phyloP scores from a whole-genome alignment of 2,797 vertebrate genomes.

The Cynopterus sphinx region DNA sequence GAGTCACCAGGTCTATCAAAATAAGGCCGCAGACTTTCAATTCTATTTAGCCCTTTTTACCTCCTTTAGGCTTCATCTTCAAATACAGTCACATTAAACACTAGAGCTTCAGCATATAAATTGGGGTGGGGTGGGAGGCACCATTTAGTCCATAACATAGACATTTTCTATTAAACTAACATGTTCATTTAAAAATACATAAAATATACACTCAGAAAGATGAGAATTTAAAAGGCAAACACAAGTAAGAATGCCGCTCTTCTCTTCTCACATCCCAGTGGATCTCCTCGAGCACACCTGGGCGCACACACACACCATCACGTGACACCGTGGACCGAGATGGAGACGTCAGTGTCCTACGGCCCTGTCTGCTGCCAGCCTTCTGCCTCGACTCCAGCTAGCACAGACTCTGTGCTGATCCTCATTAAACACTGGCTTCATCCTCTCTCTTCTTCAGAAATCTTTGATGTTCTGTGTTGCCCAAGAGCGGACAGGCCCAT shows the following conservation, averaged over 20 bases:
- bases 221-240: neutral
- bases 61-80: too few species aligned
- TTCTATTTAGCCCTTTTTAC: neutral
- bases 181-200: neutral
- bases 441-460: neutral
- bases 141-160: neutral
- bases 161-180: neutral
- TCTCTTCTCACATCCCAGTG: neutral
- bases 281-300: neutral
- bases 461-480: neutral
- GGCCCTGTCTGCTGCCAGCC: too few species aligned
- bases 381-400: rapidly evolving
- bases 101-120: neutral
- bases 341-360: rapidly evolving
- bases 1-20: neutral
- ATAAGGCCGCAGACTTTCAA: neutral
- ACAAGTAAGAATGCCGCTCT: neutral
- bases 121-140: neutral
- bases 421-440: neutral
- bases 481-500: neutral
- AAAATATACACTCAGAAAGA: neutral
- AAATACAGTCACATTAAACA: too few species aligned
- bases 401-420: neutral
- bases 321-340: rapidly evolving
- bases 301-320: rapidly evolving